phyloP scores from a whole-genome alignment of 2,113 vertebrate species.

The Proteles cristata region DNA sequence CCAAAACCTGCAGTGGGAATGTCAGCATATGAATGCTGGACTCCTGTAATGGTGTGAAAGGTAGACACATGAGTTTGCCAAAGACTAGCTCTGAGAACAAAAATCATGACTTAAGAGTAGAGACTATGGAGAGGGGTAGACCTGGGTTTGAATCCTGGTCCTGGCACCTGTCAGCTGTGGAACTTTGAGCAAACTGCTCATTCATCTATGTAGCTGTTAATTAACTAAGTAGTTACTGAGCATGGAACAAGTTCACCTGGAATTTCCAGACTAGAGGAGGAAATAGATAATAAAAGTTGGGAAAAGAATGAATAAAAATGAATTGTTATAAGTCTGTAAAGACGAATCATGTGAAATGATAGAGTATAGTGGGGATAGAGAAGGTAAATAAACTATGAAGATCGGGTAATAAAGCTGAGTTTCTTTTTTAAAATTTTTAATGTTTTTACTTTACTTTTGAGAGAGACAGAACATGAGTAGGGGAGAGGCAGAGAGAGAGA shows the following conservation, averaged over 20 bases:
- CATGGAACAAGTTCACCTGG: not conserved
- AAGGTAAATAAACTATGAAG: not conserved
- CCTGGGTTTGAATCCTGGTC: not conserved
- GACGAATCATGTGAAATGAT: not conserved
- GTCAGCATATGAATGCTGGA: not conserved
- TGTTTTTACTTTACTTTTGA: too few relatives aligned
- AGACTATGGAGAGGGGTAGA: not conserved
- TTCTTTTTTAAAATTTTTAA: not conserved
- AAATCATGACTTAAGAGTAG: not conserved
- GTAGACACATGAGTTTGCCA: not conserved
- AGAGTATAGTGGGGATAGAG: not conserved
- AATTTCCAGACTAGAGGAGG: not conserved
- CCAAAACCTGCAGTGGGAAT: not conserved
- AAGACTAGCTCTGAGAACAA: not conserved
- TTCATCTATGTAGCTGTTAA: not conserved
- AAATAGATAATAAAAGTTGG: not conserved
- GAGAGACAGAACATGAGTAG: too few relatives aligned
- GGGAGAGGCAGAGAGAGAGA: too few relatives aligned
- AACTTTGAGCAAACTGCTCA: not conserved
- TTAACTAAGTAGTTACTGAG: not conserved
- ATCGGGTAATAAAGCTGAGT: not conserved
- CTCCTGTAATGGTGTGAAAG: not conserved
- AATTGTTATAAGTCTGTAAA: not conserved
- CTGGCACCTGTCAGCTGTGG: not conserved
- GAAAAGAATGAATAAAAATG: not conserved